Base-by-base conservation (phyloP, 2,797 vertebrate genomes). In the Spinus olivaceus region DNA sequence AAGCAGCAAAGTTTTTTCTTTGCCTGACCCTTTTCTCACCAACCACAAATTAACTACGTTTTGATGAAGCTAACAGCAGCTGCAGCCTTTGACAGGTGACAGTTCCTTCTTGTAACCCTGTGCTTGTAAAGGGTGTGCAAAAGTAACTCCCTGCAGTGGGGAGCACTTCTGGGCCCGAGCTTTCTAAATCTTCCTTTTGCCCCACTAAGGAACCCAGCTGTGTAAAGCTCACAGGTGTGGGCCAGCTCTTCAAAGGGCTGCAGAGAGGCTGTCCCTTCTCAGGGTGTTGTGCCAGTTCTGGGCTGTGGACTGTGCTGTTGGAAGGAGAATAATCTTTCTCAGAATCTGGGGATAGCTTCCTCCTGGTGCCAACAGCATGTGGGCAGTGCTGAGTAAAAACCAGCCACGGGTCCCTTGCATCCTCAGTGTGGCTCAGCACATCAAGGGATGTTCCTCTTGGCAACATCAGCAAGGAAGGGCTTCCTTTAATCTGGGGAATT, bases 371-470 rank as follows among this genome's bases (percentile, higher is more conserved):
- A 59, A 10, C 54, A 91, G 35, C 54, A n/a, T 27, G 25, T 41
- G 33, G 39, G 14, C 17, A 22, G 13, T 24, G 14, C 20, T 8
- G 39, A 39, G 59, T 73, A 6, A 74, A 74, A 79, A 6, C 5
- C 39, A 80, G 0, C 39, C n/a, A 13, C 0, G 0, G 30, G 44
- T 77, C 19, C 18, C 51, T 84, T 65, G 71, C 22, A 35, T 50
- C 30, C 8, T 79, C 28, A 53, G 12, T 59, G 30, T 72, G 39
- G 11, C 66, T 84, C 42, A 76, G 61, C 22, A 42, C 5, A 35
- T 30, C 19, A 23, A 76, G 23, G 50, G 20, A 19, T 30, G 12
- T 14, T 53, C n/a, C 44, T 63, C n/a, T 51, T 88, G 54, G 28
- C 32, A 23, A 9, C 5, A 35, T 50, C 18, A 33, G 64, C 78